Percentiles rank a stretch among this genome's conserved stretches.
These are phyloP conservation scores for Vombatus ursinus DNA, from an alignment of 2,113 vertebrate species.

Conservation along the genomic window DNA sequence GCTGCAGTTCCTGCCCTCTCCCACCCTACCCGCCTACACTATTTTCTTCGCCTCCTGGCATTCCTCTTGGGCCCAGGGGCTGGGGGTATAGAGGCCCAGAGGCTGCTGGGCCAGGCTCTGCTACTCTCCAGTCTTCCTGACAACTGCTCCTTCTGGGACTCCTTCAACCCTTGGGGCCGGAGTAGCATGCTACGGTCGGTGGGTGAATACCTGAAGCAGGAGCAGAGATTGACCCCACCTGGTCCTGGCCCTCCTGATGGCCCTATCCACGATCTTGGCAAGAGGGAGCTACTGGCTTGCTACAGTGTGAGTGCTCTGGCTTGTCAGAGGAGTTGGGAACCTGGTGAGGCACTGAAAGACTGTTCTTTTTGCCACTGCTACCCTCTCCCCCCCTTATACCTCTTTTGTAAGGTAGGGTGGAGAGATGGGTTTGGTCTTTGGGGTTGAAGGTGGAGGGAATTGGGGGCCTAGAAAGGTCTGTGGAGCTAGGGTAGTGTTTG, in stretches of 20 bases:
- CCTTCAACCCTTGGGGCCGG: constrained; percentile 85
- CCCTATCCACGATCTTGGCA: constrained; percentile 66
- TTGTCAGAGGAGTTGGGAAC: background rate
- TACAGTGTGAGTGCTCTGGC: constrained; percentile 88
- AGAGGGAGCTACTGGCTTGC: constrained; percentile 91
- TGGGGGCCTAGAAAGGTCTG: constrained; percentile 20
- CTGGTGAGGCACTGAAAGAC: background rate
- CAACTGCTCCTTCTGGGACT: constrained; percentile 90
- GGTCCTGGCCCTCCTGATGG: constrained; percentile 69
- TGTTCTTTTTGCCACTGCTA: constrained; percentile 1
- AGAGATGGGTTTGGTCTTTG: background rate
- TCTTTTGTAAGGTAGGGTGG: background rate
- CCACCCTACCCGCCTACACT: constrained; percentile 82
- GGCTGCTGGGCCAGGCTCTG: constrained; percentile 89
- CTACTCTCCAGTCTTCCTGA: constrained; percentile 92
- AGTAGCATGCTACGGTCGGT: constrained; percentile 87
- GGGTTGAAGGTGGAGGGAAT: background rate
- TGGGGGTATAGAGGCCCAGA: constrained; percentile 83
- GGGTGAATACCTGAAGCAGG: constrained; percentile 85
- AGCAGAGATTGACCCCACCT: constrained; percentile 60
- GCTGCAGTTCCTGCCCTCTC: constrained; percentile 80
- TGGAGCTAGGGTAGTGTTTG: constrained; percentile 16
- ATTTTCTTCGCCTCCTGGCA: constrained; percentile 88
- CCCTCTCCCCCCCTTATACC: background rate
- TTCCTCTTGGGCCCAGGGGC: constrained; percentile 88